Evolutionary conservation across 2,888 invertebrate genomes (phyloP).

Genomic region (Leptogaster cylindrica): DNA sequence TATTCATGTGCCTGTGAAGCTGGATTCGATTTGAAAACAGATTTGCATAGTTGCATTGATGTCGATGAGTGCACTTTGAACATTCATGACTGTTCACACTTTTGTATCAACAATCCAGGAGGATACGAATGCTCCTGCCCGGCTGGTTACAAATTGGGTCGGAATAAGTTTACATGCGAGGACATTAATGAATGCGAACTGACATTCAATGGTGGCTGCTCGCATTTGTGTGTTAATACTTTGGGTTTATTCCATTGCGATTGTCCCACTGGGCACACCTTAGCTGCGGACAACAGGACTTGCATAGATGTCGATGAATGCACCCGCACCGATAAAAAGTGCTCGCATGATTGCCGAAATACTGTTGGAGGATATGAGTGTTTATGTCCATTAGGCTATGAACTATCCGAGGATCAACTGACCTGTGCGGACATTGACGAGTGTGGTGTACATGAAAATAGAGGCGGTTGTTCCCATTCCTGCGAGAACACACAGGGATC

Average conservation of each 20-base stretch:
- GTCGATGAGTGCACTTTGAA: slow-evolving; percentile 62
- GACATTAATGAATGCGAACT: slow-evolving; percentile 61
- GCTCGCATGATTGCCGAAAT: slow-evolving; percentile 55
- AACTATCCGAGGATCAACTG: slow-evolving; percentile 51
- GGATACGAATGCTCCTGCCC: slow-evolving; percentile 67
- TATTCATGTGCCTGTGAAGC: slow-evolving; percentile 64
- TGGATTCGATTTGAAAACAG: slow-evolving; percentile 57
- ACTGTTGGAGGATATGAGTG: slow-evolving; percentile 60
- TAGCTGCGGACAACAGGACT: slow-evolving; percentile 57
- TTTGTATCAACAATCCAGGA: slow-evolving; percentile 65
- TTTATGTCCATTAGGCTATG: slow-evolving; percentile 63
- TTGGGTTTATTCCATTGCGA: slow-evolving; percentile 65
- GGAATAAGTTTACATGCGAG: slow-evolving; percentile 53
- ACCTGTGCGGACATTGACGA: slow-evolving; percentile 51
- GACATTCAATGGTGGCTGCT: slow-evolving; percentile 55
- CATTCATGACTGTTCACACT: slow-evolving; percentile 63
- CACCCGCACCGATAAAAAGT: slow-evolving; percentile 49
- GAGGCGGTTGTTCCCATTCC: slow-evolving; percentile 64
- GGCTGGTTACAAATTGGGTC: slow-evolving; percentile 61
- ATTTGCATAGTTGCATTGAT: slow-evolving; percentile 61
- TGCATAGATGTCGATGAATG: slow-evolving; percentile 53
- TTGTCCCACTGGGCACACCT: slow-evolving; percentile 61
- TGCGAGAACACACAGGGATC: slow-evolving; percentile 67
- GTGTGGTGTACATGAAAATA: slow-evolving; percentile 53
- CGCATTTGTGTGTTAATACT: slow-evolving; percentile 60